Evolutionary conservation across 1,140 invertebrate species (phyloP).

Genomic region (Bombus ignitus): DNA sequence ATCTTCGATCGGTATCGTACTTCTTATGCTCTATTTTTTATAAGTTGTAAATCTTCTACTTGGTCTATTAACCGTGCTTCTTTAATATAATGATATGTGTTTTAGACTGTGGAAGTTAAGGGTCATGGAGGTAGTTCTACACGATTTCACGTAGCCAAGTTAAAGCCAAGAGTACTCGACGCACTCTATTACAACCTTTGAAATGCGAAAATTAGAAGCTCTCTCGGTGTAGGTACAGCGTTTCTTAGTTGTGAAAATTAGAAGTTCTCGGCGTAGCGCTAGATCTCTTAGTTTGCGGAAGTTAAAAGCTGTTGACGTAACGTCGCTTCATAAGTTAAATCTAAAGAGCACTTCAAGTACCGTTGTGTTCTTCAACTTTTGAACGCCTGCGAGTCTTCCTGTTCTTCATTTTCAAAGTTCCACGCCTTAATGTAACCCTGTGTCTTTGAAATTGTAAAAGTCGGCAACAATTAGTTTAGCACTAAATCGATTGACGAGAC

Average conservation of each 20-base stretch:
- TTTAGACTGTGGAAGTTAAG: background rate
- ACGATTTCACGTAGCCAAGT: slow-evolving; percentile 7
- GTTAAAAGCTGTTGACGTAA: slow-evolving; percentile 19
- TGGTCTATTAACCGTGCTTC: background rate
- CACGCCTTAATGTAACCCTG: background rate
- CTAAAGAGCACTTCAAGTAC: slow-evolving; percentile 2
- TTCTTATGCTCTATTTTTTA: no score
- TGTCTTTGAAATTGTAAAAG: background rate
- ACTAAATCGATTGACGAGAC: background rate
- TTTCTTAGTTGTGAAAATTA: slow-evolving; percentile 26
- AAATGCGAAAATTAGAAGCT: slow-evolving; percentile 28
- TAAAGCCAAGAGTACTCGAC: slow-evolving; percentile 3
- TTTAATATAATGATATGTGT: background rate
- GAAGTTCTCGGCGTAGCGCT: background rate
- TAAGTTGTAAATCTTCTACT: background rate
- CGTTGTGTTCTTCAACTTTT: slow-evolving; percentile 9
- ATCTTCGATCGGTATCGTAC: background rate
- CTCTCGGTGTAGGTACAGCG: background rate
- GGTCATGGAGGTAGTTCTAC: background rate
- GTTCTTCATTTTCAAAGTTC: background rate
- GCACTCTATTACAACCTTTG: slow-evolving; percentile 13
- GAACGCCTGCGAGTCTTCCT: background rate
- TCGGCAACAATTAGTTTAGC: background rate
- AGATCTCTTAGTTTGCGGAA: slow-evolving; percentile 17
- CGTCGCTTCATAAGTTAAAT: slow-evolving; percentile 26